A percentile compares a stretch with the other conserved stretches of the same genome.
phyloP scores from a whole-genome alignment of 2,797 vertebrate species.

The Syngnathus acus region DNA sequence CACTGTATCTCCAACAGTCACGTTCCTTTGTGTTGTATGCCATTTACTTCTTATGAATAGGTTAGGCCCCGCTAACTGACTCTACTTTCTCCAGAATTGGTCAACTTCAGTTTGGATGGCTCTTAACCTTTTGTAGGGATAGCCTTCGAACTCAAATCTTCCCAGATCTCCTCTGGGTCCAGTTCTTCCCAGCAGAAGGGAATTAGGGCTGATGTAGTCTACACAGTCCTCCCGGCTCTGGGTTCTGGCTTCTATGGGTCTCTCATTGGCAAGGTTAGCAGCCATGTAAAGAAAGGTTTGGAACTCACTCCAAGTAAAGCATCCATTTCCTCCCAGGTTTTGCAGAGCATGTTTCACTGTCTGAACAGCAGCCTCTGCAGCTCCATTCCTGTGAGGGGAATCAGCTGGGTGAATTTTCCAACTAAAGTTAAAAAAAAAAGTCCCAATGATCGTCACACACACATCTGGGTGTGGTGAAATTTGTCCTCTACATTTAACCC shows the following conservation, averaged over 20 bases:
- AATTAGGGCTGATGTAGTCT: constrained; percentile 3
- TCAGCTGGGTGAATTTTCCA: neutral
- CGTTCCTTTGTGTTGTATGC: neutral
- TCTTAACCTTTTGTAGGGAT: neutral
- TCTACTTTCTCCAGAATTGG: neutral
- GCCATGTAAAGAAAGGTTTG: constrained; percentile 1
- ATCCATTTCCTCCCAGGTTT: neutral
- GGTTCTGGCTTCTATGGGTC: neutral
- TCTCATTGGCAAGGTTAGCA: constrained; percentile 11
- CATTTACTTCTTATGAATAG: neutral
- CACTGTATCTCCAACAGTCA: constrained; percentile 20
- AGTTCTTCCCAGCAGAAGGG: neutral
- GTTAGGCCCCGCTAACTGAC: neutral
- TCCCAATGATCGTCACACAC: too few relatives aligned
- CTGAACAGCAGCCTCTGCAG: neutral
- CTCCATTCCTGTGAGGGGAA: neutral
- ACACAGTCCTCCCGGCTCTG: neutral
- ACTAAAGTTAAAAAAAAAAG: too few relatives aligned
- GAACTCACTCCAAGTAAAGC: neutral
- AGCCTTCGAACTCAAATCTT: constrained; percentile 11
- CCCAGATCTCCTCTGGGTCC: neutral
- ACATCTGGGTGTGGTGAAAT: too few relatives aligned
- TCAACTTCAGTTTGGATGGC: neutral
- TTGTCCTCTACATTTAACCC: too few relatives aligned
- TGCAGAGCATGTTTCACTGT: neutral